These are phyloP conservation scores for Seriola quinqueradiata DNA, from an alignment of 2,113 vertebrate genomes.

Conservation along the genomic window DNA sequence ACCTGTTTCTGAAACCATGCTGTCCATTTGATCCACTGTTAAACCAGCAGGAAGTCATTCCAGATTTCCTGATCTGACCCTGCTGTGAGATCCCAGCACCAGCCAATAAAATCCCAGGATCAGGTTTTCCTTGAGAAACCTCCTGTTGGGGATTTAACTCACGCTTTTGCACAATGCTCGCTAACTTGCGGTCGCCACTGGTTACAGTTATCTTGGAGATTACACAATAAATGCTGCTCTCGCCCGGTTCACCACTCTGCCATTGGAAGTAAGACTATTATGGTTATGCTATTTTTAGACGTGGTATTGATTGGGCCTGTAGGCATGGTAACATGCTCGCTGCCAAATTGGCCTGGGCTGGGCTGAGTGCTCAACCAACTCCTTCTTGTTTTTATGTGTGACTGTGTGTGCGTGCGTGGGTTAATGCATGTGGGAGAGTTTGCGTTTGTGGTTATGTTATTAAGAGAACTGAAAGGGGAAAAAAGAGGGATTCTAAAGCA, in stretches of 20 bases:
- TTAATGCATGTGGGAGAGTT: constrained; percentile 38
- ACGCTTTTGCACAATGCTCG: constrained; percentile 42
- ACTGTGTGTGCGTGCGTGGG: constrained; percentile 19
- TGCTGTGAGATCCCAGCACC: constrained; percentile 19
- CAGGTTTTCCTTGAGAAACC: constrained; percentile 56
- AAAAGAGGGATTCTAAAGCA: constrained; percentile 4
- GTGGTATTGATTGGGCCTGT: constrained; percentile 77
- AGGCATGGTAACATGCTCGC: constrained; percentile 71
- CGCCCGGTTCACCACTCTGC: constrained; percentile 40
- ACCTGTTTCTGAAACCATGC: constrained; percentile 17
- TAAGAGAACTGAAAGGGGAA: constrained; percentile 6
- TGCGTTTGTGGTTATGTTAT: constrained; percentile 37
- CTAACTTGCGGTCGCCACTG: constrained; percentile 9
- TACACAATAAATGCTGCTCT: constrained; percentile 58
- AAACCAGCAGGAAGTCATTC: constrained; percentile 36
- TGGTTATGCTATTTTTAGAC: constrained; percentile 76
- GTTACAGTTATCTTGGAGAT: constrained; percentile 52
- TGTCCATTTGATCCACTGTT: constrained; percentile 39
- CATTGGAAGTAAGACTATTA: constrained; percentile 72
- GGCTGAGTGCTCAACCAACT: constrained; percentile 45
- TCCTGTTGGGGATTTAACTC: constrained; percentile 62
- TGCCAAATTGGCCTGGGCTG: constrained; percentile 57
- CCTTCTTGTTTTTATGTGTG: constrained; percentile 26
- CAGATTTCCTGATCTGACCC: constrained; percentile 42
- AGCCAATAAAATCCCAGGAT: constrained; percentile 59